Base-by-base conservation (phyloP, 2,888 invertebrate genomes). In the Idaea aversata region DNA sequence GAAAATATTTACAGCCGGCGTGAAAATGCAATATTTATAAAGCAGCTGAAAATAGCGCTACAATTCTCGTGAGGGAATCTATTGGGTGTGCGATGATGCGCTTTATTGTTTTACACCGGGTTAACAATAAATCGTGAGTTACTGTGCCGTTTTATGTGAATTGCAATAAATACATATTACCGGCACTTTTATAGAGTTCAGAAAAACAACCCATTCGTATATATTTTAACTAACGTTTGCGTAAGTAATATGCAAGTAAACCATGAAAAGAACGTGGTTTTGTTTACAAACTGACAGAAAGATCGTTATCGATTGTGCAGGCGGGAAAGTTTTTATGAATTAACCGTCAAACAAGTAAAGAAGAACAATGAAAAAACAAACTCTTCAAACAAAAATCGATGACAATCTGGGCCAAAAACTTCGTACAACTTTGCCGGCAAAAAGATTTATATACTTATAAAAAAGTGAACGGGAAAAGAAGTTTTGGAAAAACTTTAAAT, bases 311-410 rank as follows among this genome's bases (percentile, higher is more conserved):
- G 91, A 91, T 91, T 88, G 82, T 84, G 86, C 87, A 83, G 91
- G 84, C 90, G 89, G 88, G 77, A 87, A 92, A 92, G 89, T 91
- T 93, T 92, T 91, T 92, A 92, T 92, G 93, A 93, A 93, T 93
- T 92, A 93, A 91, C 90, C 90, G 91, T 91, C 92, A 93, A 93
- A 93, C 92, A 93, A 93, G 91, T 91, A 91, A 91, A 93, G 91
- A 92, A 93, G 91, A 92, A 92, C 91, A 92, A 92, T 91, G 91
- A 91, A 93, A 91, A 93, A 93, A 93, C 92, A 93, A 93, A 93
- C 89, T 92, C 89, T 86, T 91, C 90, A 91, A 93, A 93, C 92
- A 93, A 93, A 93, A 93, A 93, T 93, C 93, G 93, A 93, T 93
- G 93, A 91, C 92, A 93, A 93, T 93, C 93, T 93, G 91, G 93